phyloP scores from a whole-genome alignment of 2,113 vertebrate species.

The Microcebus jonahi region DNA sequence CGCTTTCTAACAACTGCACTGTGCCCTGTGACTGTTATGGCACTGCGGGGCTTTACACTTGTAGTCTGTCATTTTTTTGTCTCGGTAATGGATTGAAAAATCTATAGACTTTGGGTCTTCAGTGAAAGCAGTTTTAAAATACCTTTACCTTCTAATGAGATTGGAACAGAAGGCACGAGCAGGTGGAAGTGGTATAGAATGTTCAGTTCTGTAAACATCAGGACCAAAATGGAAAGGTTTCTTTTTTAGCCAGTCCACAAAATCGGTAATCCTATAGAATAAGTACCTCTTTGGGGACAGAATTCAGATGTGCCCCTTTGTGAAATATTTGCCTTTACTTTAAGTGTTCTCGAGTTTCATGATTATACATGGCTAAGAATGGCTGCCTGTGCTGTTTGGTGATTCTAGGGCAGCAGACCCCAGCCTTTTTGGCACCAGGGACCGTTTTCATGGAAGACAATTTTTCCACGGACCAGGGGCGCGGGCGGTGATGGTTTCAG shows the following conservation, averaged over 20 bases:
- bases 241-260: background rate
- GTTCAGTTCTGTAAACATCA: slow-evolving; percentile 14
- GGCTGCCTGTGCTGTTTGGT: background rate
- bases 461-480: too few relatives aligned
- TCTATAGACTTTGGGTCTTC: background rate
- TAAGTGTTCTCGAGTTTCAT: background rate
- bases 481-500: too few relatives aligned
- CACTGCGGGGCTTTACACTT: background rate
- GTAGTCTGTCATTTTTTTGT: background rate
- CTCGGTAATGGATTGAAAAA: background rate
- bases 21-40: background rate
- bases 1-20: background rate
- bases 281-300: background rate
- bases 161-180: slow-evolving; percentile 24
- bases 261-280: background rate
- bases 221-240: background rate
- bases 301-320: background rate
- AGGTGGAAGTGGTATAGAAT: background rate
- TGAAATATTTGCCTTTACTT: background rate
- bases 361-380: background rate
- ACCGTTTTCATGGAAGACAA: too few relatives aligned
- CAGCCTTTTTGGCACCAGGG: too few relatives aligned
- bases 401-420: background rate
- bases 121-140: slow-evolving; percentile 34
- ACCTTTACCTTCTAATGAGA: slow-evolving; percentile 26